phyloP scores from a whole-genome alignment of 2,888 invertebrate species.

The Nomada fucata region DNA sequence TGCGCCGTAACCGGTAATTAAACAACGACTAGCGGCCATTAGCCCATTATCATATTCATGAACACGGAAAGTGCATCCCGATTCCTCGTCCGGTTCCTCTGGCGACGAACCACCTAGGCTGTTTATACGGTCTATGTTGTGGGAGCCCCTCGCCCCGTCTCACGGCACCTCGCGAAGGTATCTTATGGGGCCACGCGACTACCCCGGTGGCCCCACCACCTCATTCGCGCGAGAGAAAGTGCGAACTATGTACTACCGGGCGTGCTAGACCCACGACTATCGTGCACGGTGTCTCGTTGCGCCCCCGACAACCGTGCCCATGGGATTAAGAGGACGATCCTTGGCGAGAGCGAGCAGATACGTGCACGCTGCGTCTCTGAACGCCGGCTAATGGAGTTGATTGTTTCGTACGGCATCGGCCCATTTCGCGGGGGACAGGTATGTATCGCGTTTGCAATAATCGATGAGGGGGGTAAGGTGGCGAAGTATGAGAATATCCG shows the following conservation, averaged over 20 bases:
- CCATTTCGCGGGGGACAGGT: background rate
- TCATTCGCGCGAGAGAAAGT: slow-evolving; percentile 36
- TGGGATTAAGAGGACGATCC: slow-evolving; percentile 47
- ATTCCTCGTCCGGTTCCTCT: slow-evolving; percentile 75
- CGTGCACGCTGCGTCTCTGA: background rate
- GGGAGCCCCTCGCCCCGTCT: slow-evolving; percentile 33
- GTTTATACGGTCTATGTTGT: slow-evolving; percentile 53
- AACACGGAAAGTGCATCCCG: slow-evolving; percentile 84
- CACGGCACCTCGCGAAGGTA: slow-evolving; percentile 49
- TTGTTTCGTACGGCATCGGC: slow-evolving; percentile 18
- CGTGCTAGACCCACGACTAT: slow-evolving; percentile 12
- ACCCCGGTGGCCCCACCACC: slow-evolving; percentile 74
- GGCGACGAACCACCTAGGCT: slow-evolving; percentile 46
- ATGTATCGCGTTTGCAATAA: too few relatives aligned
- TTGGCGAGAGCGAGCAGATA: slow-evolving; percentile 17
- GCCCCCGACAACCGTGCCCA: background rate
- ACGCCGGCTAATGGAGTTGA: slow-evolving; percentile 29
- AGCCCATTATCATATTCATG: slow-evolving; percentile 84
- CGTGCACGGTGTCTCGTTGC: slow-evolving; percentile 10
- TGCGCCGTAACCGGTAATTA: slow-evolving; percentile 79
- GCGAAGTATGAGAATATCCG: too few relatives aligned
- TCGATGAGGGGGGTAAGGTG: too few relatives aligned
- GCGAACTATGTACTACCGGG: background rate
- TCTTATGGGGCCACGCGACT: slow-evolving; percentile 78
- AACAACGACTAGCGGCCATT: slow-evolving; percentile 83